Conservation (phyloP, 2,888 invertebrate species). For the Pyralis farinalis region DNA sequence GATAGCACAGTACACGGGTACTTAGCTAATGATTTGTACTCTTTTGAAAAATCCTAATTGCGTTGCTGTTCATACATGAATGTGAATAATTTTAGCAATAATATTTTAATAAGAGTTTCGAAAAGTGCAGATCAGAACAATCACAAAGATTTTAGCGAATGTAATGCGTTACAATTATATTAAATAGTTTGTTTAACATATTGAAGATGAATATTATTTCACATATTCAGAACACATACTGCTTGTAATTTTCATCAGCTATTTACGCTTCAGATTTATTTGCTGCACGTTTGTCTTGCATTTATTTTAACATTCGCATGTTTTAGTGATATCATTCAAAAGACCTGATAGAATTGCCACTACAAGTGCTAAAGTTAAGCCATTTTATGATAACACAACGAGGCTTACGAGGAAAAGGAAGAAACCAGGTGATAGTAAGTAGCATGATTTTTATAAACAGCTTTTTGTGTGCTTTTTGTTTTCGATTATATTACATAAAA, state of each 20-base stretch:
- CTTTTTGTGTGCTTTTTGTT: constrained; percentile 4
- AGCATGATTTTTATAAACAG: constrained; percentile 12
- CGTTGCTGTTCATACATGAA: too few species aligned
- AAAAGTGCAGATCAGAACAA: too few species aligned
- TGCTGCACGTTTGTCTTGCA: constrained; percentile 27
- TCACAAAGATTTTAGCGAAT: too few species aligned
- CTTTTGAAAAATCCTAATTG: too few species aligned
- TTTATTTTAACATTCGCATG: constrained; percentile 38
- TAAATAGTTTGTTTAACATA: too few species aligned
- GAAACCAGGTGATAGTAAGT: constrained; percentile 84
- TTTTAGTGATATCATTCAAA: constrained; percentile 93
- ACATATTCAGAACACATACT: constrained; percentile 7
- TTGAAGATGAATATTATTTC: constrained; percentile 6
- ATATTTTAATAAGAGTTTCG: too few species aligned
- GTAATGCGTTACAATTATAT: too few species aligned
- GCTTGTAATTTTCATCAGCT: constrained; percentile 7
- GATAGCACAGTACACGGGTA: too few species aligned
- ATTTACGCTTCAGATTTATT: constrained; percentile 19
- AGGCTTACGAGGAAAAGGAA: constrained; percentile 85
- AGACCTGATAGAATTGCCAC: constrained; percentile 79
- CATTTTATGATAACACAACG: constrained; percentile 42
- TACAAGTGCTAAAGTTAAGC: constrained; percentile 43
- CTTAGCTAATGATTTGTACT: too few species aligned
- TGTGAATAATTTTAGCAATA: too few species aligned
- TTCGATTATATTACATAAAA: too few species aligned